These are phyloP conservation scores for Osmoderma eremita DNA, from an alignment of 2,888 invertebrate species.

Conservation along the genomic window DNA sequence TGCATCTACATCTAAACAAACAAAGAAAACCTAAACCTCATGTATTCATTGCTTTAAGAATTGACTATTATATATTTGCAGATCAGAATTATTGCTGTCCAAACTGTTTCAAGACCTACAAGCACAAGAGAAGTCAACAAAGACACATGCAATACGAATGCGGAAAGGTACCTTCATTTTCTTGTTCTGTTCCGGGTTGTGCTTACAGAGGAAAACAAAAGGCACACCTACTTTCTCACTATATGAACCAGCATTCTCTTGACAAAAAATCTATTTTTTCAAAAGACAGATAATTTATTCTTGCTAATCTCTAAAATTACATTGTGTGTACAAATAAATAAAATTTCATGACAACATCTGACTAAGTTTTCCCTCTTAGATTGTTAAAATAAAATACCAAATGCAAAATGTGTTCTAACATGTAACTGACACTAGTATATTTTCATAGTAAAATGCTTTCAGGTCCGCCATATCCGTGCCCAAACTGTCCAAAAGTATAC, in stretches of 20 bases:
- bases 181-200: constrained; percentile 40
- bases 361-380: too few species aligned
- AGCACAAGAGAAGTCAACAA: constrained; percentile 68
- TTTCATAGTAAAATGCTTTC: constrained; percentile 16
- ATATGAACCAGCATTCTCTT: constrained; percentile 29
- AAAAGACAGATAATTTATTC: constrained; percentile 3
- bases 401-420: neutral
- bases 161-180: constrained; percentile 58
- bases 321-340: neutral
- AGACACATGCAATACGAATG: constrained; percentile 75
- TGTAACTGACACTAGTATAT: neutral
- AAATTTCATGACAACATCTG: neutral
- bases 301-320: neutral
- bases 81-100: constrained; percentile 9
- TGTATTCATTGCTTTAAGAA: neutral
- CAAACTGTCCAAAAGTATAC: constrained; percentile 42
- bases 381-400: too few species aligned
- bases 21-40: too few species aligned
- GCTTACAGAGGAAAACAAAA: constrained; percentile 43
- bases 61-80: constrained; percentile 21
- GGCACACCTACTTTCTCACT: constrained; percentile 43
- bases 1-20: too few species aligned
- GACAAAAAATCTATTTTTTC: neutral
- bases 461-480: constrained; percentile 38
- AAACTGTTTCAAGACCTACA: constrained; percentile 57